phyloP scores from a whole-genome alignment of 2,888 invertebrate genomes.

The Nomada goodeniana region DNA sequence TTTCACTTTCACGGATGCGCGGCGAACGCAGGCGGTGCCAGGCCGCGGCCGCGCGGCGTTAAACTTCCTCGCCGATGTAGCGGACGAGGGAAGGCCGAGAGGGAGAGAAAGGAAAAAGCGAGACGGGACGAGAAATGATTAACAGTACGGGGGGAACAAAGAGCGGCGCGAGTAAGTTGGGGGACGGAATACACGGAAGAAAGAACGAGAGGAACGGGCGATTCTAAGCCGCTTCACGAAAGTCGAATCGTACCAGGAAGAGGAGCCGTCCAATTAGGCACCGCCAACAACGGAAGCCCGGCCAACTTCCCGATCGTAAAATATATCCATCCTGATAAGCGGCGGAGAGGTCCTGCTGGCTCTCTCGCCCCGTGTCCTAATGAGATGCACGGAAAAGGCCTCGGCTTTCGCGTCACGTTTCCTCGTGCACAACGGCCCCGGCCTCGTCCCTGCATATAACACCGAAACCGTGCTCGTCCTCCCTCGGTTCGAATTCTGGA shows the following conservation, averaged over 20 bases:
- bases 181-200: conserved; percentile 2
- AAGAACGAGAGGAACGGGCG: neutral
- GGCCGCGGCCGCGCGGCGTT: conserved; percentile 54
- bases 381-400: conserved; percentile 76
- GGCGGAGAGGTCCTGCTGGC: conserved; percentile 55
- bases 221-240: conserved; percentile 24
- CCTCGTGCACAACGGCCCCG: conserved; percentile 60
- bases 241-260: conserved; percentile 68
- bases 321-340: conserved; percentile 73
- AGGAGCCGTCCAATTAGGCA: conserved; percentile 71
- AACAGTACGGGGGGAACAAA: conserved; percentile 27
- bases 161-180: neutral
- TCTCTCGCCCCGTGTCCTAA: conserved; percentile 62
- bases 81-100: conserved; percentile 44
- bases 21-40: conserved; percentile 59
- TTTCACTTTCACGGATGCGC: conserved; percentile 75
- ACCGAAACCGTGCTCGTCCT: conserved; percentile 42
- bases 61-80: conserved; percentile 65
- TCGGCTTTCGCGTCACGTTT: conserved; percentile 78
- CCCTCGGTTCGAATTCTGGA: conserved; percentile 61
- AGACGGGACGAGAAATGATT: conserved; percentile 2
- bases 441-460: conserved; percentile 42
- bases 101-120: neutral
- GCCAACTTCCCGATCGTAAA: conserved; percentile 74
- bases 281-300: conserved; percentile 70